Percentiles rank a stretch among this genome's conserved stretches.
Evolutionary conservation across 2,888 invertebrate species (phyloP).

Genomic region (Trichogramma dendrolimi): DNA sequence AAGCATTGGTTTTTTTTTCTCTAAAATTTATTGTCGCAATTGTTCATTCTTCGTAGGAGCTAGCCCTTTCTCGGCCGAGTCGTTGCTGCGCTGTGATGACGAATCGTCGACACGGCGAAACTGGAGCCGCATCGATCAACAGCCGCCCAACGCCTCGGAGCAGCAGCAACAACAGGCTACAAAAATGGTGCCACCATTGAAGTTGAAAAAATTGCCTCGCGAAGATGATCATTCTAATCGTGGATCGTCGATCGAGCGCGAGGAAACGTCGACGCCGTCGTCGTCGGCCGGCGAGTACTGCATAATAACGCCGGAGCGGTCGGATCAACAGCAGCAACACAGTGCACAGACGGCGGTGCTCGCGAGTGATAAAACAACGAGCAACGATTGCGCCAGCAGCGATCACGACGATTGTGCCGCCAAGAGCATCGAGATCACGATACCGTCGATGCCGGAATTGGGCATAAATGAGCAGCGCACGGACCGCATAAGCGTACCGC

Average conservation of each 20-base stretch:
- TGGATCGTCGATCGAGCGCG: background rate
- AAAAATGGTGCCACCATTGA: conserved; percentile 43
- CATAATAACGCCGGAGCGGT: background rate
- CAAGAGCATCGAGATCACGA: conserved; percentile 30
- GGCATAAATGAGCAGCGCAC: conserved; percentile 31
- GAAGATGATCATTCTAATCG: conserved; percentile 15
- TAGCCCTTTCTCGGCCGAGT: too few species aligned
- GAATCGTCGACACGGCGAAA: background rate
- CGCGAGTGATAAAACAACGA: background rate
- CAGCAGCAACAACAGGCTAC: background rate
- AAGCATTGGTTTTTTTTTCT: too few species aligned
- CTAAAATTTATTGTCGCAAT: too few species aligned
- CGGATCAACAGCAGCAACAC: background rate
- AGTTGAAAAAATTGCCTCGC: conserved; percentile 39
- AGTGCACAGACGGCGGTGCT: background rate
- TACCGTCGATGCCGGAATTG: conserved; percentile 32
- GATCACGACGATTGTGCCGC: background rate
- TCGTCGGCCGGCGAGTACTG: background rate
- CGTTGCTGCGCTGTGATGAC: too few species aligned
- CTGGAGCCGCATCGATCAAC: too few species aligned
- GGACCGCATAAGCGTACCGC: conserved; percentile 17
- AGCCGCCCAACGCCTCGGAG: too few species aligned
- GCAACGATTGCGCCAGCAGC: background rate
- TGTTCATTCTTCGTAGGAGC: too few species aligned
- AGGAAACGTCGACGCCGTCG: background rate